phyloP scores from a whole-genome alignment of 1,140 invertebrate genomes.

The Agrilus planipennis region DNA sequence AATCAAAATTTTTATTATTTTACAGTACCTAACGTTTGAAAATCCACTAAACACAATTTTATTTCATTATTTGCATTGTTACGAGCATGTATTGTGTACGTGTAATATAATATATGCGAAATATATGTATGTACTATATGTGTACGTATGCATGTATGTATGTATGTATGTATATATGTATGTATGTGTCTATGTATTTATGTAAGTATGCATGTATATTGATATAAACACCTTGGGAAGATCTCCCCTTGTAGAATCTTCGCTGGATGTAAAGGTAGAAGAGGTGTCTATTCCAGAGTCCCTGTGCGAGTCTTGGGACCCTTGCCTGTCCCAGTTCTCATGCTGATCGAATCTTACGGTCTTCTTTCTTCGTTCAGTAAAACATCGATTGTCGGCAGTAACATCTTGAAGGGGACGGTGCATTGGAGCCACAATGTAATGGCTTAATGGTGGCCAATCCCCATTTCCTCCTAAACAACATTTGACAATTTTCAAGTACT shows the following conservation, averaged over 20 bases:
- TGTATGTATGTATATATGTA: too few species aligned
- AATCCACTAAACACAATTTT: too few species aligned
- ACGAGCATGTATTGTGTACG: too few species aligned
- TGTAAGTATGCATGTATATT: too few species aligned
- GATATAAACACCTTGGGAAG: conserved; percentile 57
- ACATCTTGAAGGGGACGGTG: conserved; percentile 46
- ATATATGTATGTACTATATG: too few species aligned
- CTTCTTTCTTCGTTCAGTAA: conserved; percentile 80
- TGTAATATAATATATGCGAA: too few species aligned
- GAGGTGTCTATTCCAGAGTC: conserved; percentile 92
- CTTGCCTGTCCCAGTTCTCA: conserved; percentile 61
- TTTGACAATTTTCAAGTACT: conserved; percentile 2
- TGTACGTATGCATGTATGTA: too few species aligned
- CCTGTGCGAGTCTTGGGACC: conserved; percentile 80
- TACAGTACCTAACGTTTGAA: too few species aligned
- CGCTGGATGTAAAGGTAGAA: conserved; percentile 89
- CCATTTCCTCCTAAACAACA: conserved; percentile 22
- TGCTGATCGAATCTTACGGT: conserved; percentile 77
- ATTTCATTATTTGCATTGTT: too few species aligned
- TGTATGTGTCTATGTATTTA: too few species aligned
- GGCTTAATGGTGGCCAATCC: conserved; percentile 27
- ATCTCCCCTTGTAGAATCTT: conserved; percentile 83
- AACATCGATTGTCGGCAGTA: conserved; percentile 51
- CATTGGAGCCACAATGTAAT: conserved; percentile 31
- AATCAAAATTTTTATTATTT: too few species aligned